Evolutionary conservation across 2,113 vertebrate species (phyloP), one percentile per base, ranked within the genome.

Genomic region (Polypterus bichir): DNA sequence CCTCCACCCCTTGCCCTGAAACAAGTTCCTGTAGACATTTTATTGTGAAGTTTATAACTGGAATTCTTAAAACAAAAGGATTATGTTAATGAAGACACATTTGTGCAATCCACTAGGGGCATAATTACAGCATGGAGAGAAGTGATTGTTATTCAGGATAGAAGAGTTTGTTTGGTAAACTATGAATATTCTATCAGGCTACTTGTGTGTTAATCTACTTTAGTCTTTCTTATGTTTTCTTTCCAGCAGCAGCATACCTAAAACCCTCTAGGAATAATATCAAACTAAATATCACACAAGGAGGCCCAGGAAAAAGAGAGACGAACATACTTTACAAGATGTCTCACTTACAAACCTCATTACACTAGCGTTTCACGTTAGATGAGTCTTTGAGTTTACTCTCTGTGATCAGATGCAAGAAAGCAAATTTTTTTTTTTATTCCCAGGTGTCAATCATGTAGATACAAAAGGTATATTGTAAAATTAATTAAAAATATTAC

Each of bases 111-210:
- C 73, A 60, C 74, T 66, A 78, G 77, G 75, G 80, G 67, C 69
- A 76, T 76, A 76, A 75, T 80, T 79, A 82, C 47, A n/a, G 44
- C 8, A 54, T 44, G 49, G 69, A 73, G 72, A 74, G 76, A 79
- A 78, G 72, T 76, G 77, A 79, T 78, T 79, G 79, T 78, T 83
- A 79, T 85, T 83, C 79, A 70, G 59, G 6, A 11, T 44, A 45
- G 49, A 45, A 61, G 60, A 56, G 46, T 11, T 57, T 61, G 64
- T 61, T 61, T 58, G 10, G 57, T 53, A 47, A 63, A 49, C 47
- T 53, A 64, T 59, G 60, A 61, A 58, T 57, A 62, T 58, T 62
- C 46, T 8, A 57, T 62, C 57, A 62, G 44, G 46, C n/a, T 46
- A 2, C 54, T 62, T 5, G 9, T 44, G 9, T 54, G 47, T 57